phyloP scores from a whole-genome alignment of 2,797 vertebrate genomes.

The Notoglanidium macrostoma region DNA sequence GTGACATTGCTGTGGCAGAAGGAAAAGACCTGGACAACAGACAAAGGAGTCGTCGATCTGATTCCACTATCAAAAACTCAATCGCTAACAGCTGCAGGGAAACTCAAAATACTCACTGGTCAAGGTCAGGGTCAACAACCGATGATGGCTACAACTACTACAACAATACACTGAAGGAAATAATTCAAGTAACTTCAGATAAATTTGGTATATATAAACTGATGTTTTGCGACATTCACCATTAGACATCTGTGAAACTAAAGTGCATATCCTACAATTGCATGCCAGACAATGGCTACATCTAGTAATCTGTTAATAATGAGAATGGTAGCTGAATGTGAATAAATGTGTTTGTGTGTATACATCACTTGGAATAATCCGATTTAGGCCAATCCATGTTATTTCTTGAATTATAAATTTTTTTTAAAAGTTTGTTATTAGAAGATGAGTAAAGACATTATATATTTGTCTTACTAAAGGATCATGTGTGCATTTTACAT shows the following conservation, averaged over 20 bases:
- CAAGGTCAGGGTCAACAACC: conserved; percentile 15
- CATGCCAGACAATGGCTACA: not conserved
- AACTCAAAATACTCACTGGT: conserved; percentile 25
- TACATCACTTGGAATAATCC: not conserved
- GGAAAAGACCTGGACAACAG: conserved; percentile 33
- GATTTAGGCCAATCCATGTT: not conserved
- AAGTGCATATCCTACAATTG: not conserved
- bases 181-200: not conserved
- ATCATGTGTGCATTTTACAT: not conserved
- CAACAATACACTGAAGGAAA: not conserved
- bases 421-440: not conserved
- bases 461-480: not conserved
- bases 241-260: not conserved
- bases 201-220: not conserved
- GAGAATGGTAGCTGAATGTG: not conserved
- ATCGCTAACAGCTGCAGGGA: conserved; percentile 4
- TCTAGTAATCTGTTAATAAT: not conserved
- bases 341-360: not conserved
- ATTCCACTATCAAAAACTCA: conserved; percentile 32
- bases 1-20: conserved; percentile 41
- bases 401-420: not conserved
- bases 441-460: not conserved
- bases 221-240: not conserved
- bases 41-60: conserved; percentile 33
- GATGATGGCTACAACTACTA: not conserved